A percentile compares a stretch with the other conserved stretches of the same genome.
These are phyloP conservation scores for Zeugodacus cucurbitae DNA, from an alignment of 1,140 invertebrate species.

Conservation along the genomic window DNA sequence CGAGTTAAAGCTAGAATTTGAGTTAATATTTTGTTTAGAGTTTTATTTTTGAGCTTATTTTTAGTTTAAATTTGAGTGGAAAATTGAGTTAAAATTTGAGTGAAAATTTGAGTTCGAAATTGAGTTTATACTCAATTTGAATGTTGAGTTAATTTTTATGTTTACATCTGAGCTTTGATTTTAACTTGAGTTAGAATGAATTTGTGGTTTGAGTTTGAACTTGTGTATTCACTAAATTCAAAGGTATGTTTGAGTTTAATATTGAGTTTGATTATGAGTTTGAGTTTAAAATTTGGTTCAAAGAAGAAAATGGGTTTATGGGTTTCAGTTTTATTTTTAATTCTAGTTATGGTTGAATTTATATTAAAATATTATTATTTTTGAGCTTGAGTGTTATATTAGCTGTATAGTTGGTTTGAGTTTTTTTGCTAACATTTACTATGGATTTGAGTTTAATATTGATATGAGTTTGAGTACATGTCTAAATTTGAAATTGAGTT, in stretches of 20 bases:
- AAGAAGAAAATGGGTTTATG: too few relatives aligned
- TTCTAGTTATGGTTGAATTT: neutral
- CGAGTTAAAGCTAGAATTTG: neutral
- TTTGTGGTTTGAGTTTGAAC: neutral
- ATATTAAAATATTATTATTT: too few relatives aligned
- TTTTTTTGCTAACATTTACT: neutral
- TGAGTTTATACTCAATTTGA: neutral
- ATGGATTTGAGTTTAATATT: neutral
- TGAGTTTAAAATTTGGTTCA: neutral
- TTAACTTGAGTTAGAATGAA: neutral
- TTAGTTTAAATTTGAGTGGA: neutral
- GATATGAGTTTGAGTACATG: neutral
- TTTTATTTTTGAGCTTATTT: too few relatives aligned
- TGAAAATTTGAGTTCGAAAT: neutral
- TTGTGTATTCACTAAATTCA: too few relatives aligned
- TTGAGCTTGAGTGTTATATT: neutral
- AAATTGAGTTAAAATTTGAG: neutral
- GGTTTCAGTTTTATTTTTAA: too few relatives aligned
- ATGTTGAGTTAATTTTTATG: neutral
- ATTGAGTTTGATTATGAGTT: neutral
- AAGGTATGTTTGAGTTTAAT: neutral
- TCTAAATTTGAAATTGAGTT: neutral
- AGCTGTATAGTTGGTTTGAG: neutral
- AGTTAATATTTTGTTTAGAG: neutral
- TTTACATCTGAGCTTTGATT: neutral